Evolutionary conservation across 2,888 invertebrate genomes (phyloP), one percentile per base, ranked within the genome.

Genomic region (Philopedon plagiatum): DNA sequence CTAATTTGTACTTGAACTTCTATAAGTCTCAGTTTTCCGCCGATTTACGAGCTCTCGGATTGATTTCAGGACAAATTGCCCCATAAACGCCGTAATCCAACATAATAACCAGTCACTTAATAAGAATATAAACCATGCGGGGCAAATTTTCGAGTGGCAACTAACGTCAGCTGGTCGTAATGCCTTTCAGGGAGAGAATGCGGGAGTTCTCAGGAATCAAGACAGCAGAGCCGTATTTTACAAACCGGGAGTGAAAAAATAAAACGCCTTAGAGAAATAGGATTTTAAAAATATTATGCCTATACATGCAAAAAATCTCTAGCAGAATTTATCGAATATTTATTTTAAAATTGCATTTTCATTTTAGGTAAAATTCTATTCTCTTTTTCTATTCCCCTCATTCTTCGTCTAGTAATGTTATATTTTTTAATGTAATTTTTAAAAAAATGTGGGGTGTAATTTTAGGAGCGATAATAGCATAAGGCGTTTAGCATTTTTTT

Each of bases 61-160:
- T 61, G 71, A 66, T 71, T 71, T 65, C 34, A 26, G 66, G 57
- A 71, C 60, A 66, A 71, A 71, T 71, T 66, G 54, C 60, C 60
- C 66, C 60, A 74, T 78, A 78, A 79, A 77, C 76, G 80, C 79
- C 78, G 76, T 73, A 76, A 78, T 77, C 76, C 76, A 65, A 73
- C 75, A 73, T 77, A 75, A 74, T 77, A 77, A 77, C 78, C 77
- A 78, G 79, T 76, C 78, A 77, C 77, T 78, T 78, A 78, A 79
- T 78, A 78, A 78, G 76, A 76, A 77, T 77, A 77, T 77, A 77
- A 78, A 76, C 66, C 76, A 66, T 71, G 72, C 69, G 64, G 65
- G 66, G 75, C 73, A 72, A 72, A 73, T 73, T 76, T 63, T 75
- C 63, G 64, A 75, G 76, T 64, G 68, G 71, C 72, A 76, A 75